These are phyloP conservation scores for Heteromurus nitidus DNA, from an alignment of 2,888 invertebrate species.

Conservation along the genomic window DNA sequence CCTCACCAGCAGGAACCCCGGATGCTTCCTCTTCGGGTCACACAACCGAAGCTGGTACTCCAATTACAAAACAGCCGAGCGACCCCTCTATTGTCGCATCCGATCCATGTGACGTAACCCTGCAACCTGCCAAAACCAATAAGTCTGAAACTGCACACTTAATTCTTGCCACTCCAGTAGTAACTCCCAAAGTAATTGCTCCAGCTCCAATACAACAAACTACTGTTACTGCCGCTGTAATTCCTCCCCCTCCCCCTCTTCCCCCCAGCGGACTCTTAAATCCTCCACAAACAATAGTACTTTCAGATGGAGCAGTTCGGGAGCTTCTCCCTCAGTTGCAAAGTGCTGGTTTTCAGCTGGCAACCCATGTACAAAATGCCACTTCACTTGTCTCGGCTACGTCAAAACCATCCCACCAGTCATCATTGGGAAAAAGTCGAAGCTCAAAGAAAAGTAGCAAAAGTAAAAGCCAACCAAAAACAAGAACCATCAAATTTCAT, in stretches of 20 bases:
- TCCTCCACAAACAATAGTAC: conserved; percentile 48
- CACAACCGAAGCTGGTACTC: conserved; percentile 55
- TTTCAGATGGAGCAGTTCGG: conserved; percentile 51
- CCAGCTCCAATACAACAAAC: conserved; percentile 64
- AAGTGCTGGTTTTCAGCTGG: conserved; percentile 56
- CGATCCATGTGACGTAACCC: conserved; percentile 68
- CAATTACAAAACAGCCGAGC: conserved; percentile 45
- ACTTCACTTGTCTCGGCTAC: background rate
- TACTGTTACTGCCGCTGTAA: conserved; percentile 66
- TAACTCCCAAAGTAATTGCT: conserved; percentile 75
- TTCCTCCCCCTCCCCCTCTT: conserved; percentile 66
- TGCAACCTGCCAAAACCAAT: conserved; percentile 60
- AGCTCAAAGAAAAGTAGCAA: conserved; percentile 76
- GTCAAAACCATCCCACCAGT: conserved; percentile 68
- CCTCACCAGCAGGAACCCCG: conserved; percentile 71
- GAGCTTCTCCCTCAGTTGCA: conserved; percentile 67
- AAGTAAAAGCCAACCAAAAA: conserved; percentile 86
- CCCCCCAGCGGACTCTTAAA: conserved; percentile 42
- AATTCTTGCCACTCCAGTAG: conserved; percentile 78
- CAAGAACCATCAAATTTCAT: conserved; percentile 95
- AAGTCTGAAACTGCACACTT: conserved; percentile 66
- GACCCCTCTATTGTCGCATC: conserved; percentile 62
- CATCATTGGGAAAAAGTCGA: conserved; percentile 76
- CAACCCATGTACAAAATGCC: conserved; percentile 37
- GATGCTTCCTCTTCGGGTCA: conserved; percentile 59